Evolutionary conservation across 2,888 invertebrate genomes (phyloP), one percentile per base, ranked within the genome.

Genomic region (Hermaeophaga mercurialis): DNA sequence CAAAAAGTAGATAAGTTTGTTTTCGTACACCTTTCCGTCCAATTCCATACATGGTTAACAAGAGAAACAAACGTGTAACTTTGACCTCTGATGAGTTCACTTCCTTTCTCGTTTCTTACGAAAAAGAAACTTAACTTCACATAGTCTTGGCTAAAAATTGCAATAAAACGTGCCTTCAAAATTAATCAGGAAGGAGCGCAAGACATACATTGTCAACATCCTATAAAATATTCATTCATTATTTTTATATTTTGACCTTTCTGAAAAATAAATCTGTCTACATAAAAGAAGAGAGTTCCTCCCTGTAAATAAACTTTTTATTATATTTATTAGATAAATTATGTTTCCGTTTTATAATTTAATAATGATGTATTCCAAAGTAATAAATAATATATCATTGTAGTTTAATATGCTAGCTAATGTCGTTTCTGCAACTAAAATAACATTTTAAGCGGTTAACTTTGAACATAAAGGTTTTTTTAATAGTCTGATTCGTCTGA

Each of bases 21-120:
- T 15, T 38, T 5, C 22, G n/a, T 28, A n/a, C 38, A 38, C 38
- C 18, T 38, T 38, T 34, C 12, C 12, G 34, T 34, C 34, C 38
- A 38, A 9, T 8, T 38, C 41, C 22, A n/a, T 41, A 41, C 41
- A 22, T 41, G 41, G 41, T 41, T 41, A 41, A 43, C 43, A 11
- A 24, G 24, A 43, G 8, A 43, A 43, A 24, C 14, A 43, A 24
- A 43, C 43, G 15, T 43, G 43, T 43, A 43, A 43, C 43, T 43
- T 43, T 43, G 43, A 12, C 43, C 43, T 43, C 43, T 24, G 6
- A 12, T 43, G 7, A 24, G 12, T 24, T 18, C 43, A 43, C 24
- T 18, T 43, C 43, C 43, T 17, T 43, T 24, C 43, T 24, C 11
- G 24, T 22, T 43, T 24, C 43, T 43, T 43, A 18, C 24, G 43